Base-by-base conservation (phyloP, 2,113 vertebrate species). In the Penelope pileata region DNA sequence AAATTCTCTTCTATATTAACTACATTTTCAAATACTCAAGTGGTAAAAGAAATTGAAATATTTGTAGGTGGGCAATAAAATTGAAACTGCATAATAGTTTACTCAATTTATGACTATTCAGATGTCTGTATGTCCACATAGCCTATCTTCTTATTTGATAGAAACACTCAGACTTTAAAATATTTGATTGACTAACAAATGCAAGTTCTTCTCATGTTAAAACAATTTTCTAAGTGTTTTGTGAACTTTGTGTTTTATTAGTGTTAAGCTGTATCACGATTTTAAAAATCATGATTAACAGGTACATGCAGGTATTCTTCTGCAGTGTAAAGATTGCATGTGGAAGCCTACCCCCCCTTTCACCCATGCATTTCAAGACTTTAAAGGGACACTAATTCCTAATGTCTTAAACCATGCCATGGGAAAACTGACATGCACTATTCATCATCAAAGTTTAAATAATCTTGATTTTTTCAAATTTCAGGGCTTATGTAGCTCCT, bases 401-500 rank as follows among this genome's bases (percentile, higher is more conserved):
- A 60, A 77, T 29, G 23, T 79, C 70, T 78, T 91, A 29, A 88
- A 76, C 11, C 79, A 62, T 47, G 59, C 32, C 40, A 26, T 1
- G 23, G 79, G 81, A 94, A 96, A 96, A 91, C 43, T 63, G 84
- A 72, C 47, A 66, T 9, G 42, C 7, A 10, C 88, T 83, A 59
- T 94, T 48, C 45, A 79, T 34, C 34, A 94, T 58, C 79, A 95
- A 97, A 94, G 80, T 56, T 26, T 16, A 76, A 90, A 66, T 38
- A 22, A 68, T 86, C 90, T 66, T 47, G 24, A 74, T 81, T 66
- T 79, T 34, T 47, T 22, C 9, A 69, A 70, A 15, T 72, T 66
- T 86, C 36, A 34, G 94, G 78, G 34, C 19, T 53, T 83, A 36
- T 43, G 23, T 32, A 79, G 58, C 38, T 77, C 10, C 29, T 88